Percentiles rank a stretch among this genome's conserved stretches.
These are phyloP conservation scores for Aporophyla nigra DNA, from an alignment of 2,888 invertebrate genomes.

Conservation along the genomic window DNA sequence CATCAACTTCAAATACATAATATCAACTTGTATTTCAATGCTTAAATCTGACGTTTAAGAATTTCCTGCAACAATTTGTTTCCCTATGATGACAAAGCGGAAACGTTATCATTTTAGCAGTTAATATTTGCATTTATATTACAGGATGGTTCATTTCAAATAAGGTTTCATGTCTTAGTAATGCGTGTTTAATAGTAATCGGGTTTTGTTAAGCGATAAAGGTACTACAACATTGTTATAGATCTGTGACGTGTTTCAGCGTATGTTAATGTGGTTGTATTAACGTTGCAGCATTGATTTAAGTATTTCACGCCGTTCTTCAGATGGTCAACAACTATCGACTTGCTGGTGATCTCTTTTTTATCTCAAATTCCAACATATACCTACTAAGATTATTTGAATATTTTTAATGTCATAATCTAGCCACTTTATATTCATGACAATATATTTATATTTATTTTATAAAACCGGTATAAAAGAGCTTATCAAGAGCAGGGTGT, in stretches of 20 bases:
- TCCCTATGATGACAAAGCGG: slow-evolving; percentile 35
- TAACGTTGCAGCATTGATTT: slow-evolving; percentile 30
- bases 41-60: slow-evolving; percentile 31
- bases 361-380: slow-evolving; percentile 11
- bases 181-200: slow-evolving; percentile 20
- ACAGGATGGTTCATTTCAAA: slow-evolving; percentile 16
- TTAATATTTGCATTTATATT: slow-evolving; percentile 42
- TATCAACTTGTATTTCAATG: slow-evolving; percentile 42
- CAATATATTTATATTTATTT: neutral
- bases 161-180: slow-evolving; percentile 7
- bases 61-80: slow-evolving; percentile 26
- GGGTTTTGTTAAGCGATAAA: slow-evolving; percentile 23
- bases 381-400: neutral
- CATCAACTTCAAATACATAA: slow-evolving; percentile 69
- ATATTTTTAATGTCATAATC: slow-evolving; percentile 9
- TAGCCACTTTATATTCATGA: neutral
- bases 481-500: neutral
- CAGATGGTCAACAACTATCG: slow-evolving; percentile 20
- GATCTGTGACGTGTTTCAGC: slow-evolving; percentile 33
- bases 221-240: slow-evolving; percentile 37
- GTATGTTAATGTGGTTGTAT: slow-evolving; percentile 21
- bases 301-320: slow-evolving; percentile 32
- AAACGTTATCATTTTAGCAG: slow-evolving; percentile 28
- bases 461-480: neutral
- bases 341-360: slow-evolving; percentile 17